phyloP scores from a whole-genome alignment of 2,113 vertebrate species.

The human region DNA sequence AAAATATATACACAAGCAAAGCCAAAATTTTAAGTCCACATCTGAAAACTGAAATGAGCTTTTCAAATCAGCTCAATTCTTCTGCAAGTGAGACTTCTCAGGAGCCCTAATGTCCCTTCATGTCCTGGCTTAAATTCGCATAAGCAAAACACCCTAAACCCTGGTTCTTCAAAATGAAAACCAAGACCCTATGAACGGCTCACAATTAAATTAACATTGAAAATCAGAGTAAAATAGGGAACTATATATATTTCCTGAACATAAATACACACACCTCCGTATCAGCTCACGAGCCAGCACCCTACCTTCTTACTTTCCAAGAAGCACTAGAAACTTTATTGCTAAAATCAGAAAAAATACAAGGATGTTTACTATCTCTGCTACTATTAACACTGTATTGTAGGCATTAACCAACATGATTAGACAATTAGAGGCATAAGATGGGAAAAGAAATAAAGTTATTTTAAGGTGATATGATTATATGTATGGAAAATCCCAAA shows the following conservation, averaged over 20 bases:
- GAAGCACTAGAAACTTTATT: neutral
- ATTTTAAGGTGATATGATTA: neutral
- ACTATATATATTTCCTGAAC: neutral
- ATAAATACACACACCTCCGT: neutral
- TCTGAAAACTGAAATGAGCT: neutral
- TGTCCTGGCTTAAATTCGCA: neutral
- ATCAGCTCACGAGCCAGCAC: neutral
- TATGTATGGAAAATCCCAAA: neutral
- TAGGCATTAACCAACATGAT: neutral
- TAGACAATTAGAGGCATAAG: neutral
- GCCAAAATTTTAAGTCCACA: neutral
- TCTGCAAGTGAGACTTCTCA: accelerated
- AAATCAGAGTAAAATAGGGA: neutral
- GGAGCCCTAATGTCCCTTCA: accelerated
- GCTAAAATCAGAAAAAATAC: neutral
- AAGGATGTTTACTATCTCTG: neutral
- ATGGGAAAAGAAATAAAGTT: neutral
- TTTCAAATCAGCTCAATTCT: neutral
- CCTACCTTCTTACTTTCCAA: neutral
- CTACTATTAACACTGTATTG: neutral
- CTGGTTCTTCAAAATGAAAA: neutral
- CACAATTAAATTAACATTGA: neutral
- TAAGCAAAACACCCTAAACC: neutral
- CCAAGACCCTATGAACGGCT: neutral
- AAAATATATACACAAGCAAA: neutral